Evolutionary conservation across 2,113 vertebrate species (phyloP), one percentile per base, ranked within the genome.

Genomic region (Aphyosemion australe): DNA sequence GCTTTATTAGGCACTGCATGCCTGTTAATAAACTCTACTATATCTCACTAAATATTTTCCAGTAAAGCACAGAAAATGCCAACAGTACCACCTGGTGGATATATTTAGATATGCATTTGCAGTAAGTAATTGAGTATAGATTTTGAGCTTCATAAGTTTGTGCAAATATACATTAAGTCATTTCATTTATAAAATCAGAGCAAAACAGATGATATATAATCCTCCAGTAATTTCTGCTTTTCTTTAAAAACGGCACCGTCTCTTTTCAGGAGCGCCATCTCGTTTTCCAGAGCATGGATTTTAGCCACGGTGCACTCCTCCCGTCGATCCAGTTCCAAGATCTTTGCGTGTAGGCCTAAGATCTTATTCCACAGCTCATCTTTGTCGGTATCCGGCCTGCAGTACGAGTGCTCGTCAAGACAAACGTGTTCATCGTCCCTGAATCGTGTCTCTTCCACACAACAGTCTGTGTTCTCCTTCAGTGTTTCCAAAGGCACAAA

Each of bases 351-450:
- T 5, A 96, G 89, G 65, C 90, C 92, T 42, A 91, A 88, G 76
- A 96, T 93, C 76, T 94, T 95, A 79, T 90, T 89, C 93, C 94
- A 95, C 16, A 96, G 92, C 68, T 93, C 88, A 67, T 94, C 91
- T 75, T 83, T 92, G 80, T 92, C 93, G 21, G 79, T 69, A 70
- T 94, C 78, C 0, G 72, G 66, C 62, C 85, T 76, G 58, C 92
- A 94, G 79, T 96, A 95, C 0, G 94, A 96, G 85, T 96, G 94
- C 59, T 96, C 94, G 20, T 70, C 89, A 57, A 94, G 82, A 13
- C 93, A 79, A 48, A 91, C 58, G 67, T 92, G 87, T 58, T 79
- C 76, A 7, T 32, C 69, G 1, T 63, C 56, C 0, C 11, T 0
- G 6, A 51, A 55, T 58, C 37, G 41, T 1, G 8, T 46, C 26